Percentiles rank a stretch among this genome's conserved stretches.
Conservation (phyloP, 2,888 invertebrate species). For the Acleris emargana region DNA sequence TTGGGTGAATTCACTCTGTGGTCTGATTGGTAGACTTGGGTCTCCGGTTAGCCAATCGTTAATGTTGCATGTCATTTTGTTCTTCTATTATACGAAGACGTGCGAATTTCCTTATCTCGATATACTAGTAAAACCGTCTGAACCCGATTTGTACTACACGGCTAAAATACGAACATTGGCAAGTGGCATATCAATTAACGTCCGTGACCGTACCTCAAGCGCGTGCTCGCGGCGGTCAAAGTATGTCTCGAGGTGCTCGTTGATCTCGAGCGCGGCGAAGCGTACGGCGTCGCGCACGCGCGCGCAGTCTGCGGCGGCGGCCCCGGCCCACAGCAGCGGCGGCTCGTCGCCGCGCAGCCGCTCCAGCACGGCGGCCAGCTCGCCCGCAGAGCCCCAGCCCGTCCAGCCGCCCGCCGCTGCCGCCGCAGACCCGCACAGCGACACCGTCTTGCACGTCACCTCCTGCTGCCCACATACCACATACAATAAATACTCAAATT, state of each 20-base stretch:
- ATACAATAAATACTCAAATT: too few species aligned
- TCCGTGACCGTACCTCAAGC: too few species aligned
- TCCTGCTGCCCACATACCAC: slow-evolving; percentile 81
- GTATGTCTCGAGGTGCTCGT: slow-evolving; percentile 97
- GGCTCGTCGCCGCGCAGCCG: slow-evolving; percentile 88
- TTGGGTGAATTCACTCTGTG: too few species aligned
- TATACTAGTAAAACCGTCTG: too few species aligned
- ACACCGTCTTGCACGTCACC: slow-evolving; percentile 88
- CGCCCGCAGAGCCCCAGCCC: slow-evolving; percentile 49
- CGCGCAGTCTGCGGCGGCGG: slow-evolving; percentile 87
- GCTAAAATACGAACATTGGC: too few species aligned
- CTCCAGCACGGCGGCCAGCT: slow-evolving; percentile 83
- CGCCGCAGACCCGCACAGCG: slow-evolving; percentile 62
- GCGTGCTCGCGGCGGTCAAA: slow-evolving; percentile 96
- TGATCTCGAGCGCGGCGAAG: slow-evolving; percentile 95
- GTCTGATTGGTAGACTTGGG: too few species aligned
- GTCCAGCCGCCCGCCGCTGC: slow-evolving; percentile 37
- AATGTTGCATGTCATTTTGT: too few species aligned
- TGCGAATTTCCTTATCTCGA: too few species aligned
- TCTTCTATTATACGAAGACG: too few species aligned
- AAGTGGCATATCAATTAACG: too few species aligned
- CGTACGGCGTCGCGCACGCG: slow-evolving; percentile 92
- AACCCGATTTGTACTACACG: too few species aligned
- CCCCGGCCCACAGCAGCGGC: slow-evolving; percentile 94
- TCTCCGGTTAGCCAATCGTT: too few species aligned